phyloP scores from a whole-genome alignment of 2,888 invertebrate species.

The Standfussiana lucernea region DNA sequence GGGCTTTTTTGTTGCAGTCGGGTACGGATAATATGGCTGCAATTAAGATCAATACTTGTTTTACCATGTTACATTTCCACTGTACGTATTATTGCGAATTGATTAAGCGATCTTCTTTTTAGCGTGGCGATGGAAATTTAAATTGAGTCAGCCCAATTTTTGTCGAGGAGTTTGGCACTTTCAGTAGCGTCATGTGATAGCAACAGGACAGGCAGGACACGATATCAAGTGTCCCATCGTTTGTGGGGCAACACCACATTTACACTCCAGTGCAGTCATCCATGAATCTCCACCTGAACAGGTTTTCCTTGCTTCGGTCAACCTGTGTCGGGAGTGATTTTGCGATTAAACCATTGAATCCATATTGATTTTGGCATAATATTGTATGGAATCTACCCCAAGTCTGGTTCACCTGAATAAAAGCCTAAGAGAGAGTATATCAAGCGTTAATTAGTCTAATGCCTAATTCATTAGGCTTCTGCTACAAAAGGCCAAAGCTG shows the following conservation, averaged over 20 bases:
- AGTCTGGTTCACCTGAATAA: neutral
- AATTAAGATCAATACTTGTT: neutral
- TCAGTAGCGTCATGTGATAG: too few species aligned
- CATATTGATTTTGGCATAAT: neutral
- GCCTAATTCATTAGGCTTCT: neutral
- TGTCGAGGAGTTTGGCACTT: too few species aligned
- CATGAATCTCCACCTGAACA: too few species aligned
- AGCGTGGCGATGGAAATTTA: too few species aligned
- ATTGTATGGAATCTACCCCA: neutral
- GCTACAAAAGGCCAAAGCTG: neutral
- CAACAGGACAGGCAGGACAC: too few species aligned
- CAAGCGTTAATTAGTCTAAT: neutral
- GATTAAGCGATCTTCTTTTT: too few species aligned
- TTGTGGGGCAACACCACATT: too few species aligned
- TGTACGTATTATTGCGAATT: neutral
- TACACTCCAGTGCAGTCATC: too few species aligned
- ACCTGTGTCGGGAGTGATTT: too few species aligned
- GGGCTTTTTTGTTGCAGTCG: neutral
- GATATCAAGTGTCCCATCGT: too few species aligned
- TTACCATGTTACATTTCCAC: neutral
- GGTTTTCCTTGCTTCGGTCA: too few species aligned
- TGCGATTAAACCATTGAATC: neutral
- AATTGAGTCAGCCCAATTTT: too few species aligned
- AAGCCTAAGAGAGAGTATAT: neutral
- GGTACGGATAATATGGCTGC: neutral